Evolutionary conservation across 1,140 invertebrate species (phyloP).

Genomic region (Copidosoma floridanum): DNA sequence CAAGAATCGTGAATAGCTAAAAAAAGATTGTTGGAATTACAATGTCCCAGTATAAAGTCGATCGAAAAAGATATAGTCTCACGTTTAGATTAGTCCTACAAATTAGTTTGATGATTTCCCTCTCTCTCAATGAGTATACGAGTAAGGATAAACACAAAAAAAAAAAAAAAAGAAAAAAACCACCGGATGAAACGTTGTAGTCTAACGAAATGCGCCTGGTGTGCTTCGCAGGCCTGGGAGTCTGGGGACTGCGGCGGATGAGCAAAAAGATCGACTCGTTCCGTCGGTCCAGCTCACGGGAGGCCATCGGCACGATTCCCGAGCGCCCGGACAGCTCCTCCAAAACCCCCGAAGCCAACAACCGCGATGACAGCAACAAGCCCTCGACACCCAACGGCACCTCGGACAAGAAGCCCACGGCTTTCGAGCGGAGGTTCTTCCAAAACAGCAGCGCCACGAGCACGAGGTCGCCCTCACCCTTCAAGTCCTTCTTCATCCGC

Average conservation of each 20-base stretch:
- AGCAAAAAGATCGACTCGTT: slow-evolving; percentile 76
- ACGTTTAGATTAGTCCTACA: too few species aligned
- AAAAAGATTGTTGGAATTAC: too few species aligned
- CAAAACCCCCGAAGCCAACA: slow-evolving; percentile 46
- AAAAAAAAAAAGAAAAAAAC: too few species aligned
- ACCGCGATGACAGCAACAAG: slow-evolving; percentile 39
- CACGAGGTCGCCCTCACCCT: slow-evolving; percentile 63
- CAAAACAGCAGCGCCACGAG: slow-evolving; percentile 40
- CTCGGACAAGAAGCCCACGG: slow-evolving; percentile 52
- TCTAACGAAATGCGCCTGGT: too few species aligned
- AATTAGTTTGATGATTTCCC: too few species aligned
- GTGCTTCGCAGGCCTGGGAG: slow-evolving; percentile 67
- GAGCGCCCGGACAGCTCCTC: slow-evolving; percentile 38
- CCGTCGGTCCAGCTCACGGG: slow-evolving; percentile 66
- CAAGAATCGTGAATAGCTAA: too few species aligned
- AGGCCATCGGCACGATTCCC: slow-evolving; percentile 46
- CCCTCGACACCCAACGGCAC: slow-evolving; percentile 41
- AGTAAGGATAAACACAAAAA: too few species aligned
- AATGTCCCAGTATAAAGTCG: too few species aligned
- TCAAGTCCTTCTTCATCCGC: slow-evolving; percentile 71
- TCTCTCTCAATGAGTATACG: too few species aligned
- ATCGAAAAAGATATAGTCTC: too few species aligned
- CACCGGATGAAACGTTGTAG: too few species aligned
- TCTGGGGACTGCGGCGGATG: slow-evolving; percentile 74
- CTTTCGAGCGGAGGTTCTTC: slow-evolving; percentile 52